Percentiles rank a stretch among this genome's conserved stretches.
These are phyloP conservation scores for Imbricaverruca yamaguchii DNA, from an alignment of 2,888 invertebrate genomes.

Conservation along the genomic window DNA sequence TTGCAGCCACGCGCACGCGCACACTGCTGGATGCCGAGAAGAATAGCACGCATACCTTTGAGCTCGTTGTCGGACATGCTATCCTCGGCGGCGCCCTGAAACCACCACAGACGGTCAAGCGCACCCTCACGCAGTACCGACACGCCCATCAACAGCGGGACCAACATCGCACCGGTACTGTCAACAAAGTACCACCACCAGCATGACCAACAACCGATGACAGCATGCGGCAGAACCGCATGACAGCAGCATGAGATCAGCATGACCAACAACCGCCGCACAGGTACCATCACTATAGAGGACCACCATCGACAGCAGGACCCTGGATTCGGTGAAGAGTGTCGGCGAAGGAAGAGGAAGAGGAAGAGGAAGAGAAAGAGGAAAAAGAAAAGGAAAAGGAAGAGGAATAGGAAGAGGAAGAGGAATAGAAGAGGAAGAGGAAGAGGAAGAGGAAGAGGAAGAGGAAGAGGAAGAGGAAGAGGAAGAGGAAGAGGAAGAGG, in stretches of 20 bases:
- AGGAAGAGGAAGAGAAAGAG: background rate
- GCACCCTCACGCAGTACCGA: no score
- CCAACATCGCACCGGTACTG: background rate
- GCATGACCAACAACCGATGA: background rate
- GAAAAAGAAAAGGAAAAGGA: no score
- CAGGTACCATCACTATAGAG: background rate
- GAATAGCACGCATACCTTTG: background rate
- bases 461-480: background rate
- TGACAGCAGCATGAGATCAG: background rate
- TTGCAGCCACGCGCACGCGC: no score
- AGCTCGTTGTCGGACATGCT: background rate
- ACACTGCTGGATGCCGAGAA: no score
- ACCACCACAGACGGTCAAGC: background rate
- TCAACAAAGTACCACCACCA: background rate
- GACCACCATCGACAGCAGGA: no score
- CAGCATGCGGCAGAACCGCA: slow-evolving; percentile 37
- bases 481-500: slow-evolving; percentile 15
- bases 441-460: slow-evolving; percentile 17
- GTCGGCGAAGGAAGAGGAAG: no score
- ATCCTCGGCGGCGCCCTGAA: background rate
- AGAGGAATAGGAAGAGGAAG: no score
- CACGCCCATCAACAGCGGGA: no score
- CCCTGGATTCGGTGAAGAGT: no score
- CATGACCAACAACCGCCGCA: background rate
- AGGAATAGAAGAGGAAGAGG: slow-evolving; percentile 9